A percentile compares a stretch with the other conserved stretches of the same genome.
phyloP scores from a whole-genome alignment of 2,888 invertebrate species.

The Eristalinus sepulchralis region DNA sequence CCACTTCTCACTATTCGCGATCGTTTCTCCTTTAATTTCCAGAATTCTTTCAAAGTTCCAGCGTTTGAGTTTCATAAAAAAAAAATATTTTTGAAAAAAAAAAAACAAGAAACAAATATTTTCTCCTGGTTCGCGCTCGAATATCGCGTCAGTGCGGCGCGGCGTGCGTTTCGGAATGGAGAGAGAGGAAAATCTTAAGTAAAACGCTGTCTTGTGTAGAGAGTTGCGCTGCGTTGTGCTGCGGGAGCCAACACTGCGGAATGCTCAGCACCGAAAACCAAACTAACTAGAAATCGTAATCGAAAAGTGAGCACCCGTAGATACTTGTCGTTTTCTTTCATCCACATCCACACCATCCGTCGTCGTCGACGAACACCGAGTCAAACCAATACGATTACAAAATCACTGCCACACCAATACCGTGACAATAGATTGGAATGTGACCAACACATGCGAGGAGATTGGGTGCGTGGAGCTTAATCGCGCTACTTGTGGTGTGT shows the following conservation, averaged over 20 bases:
- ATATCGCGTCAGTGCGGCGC: conserved; percentile 48
- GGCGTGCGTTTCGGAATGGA: neutral
- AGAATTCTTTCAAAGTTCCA: neutral
- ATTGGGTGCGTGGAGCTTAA: conserved; percentile 62
- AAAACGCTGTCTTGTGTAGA: neutral
- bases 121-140: conserved; percentile 45
- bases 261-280: conserved; percentile 71
- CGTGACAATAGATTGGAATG: conserved; percentile 59
- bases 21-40: neutral
- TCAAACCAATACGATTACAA: conserved; percentile 63
- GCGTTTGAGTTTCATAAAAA: neutral
- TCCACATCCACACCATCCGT: neutral
- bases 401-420: conserved; percentile 67
- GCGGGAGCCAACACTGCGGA: conserved; percentile 67
- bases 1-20: neutral
- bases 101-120: conserved; percentile 1
- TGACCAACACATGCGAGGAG: conserved; percentile 38
- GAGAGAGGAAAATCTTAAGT: neutral
- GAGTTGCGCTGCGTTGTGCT: conserved; percentile 43
- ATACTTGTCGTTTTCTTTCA: conserved; percentile 37
- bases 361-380: too few species aligned
- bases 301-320: conserved; percentile 70
- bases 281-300: conserved; percentile 71
- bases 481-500: conserved; percentile 55
- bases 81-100: neutral